Percentiles rank a stretch among this genome's conserved stretches.
Evolutionary conservation across 1,140 invertebrate genomes (phyloP).

Genomic region (Ceratitis capitata): DNA sequence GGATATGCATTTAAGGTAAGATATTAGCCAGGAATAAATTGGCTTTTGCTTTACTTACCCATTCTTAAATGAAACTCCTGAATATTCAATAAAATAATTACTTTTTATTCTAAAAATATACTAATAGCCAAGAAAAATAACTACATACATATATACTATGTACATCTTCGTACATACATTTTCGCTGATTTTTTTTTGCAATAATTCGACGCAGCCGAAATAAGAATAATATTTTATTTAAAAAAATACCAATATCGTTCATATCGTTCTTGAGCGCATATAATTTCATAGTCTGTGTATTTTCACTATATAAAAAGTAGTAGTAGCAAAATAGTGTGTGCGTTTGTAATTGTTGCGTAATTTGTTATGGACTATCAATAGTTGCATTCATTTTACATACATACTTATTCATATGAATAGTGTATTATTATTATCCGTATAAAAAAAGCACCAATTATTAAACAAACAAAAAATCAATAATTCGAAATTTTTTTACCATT

Average conservation of each 20-base stretch:
- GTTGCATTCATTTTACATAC: not conserved
- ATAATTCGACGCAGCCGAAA: not conserved
- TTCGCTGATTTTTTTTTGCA: slow-evolving; percentile 10
- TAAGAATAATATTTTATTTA: not conserved
- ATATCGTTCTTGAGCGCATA: not conserved
- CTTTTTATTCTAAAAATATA: too few species aligned
- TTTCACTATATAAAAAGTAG: not conserved
- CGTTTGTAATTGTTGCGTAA: not conserved
- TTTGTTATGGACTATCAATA: not conserved
- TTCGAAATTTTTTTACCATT: too few species aligned
- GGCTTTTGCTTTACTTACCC: too few species aligned
- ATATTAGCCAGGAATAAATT: too few species aligned
- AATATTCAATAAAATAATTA: too few species aligned
- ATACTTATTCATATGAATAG: not conserved
- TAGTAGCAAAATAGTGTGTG: slow-evolving; percentile 21
- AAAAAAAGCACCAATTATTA: not conserved
- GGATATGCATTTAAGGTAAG: too few species aligned
- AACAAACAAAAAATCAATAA: too few species aligned
- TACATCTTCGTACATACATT: not conserved
- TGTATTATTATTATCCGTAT: not conserved
- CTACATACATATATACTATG: not conserved
- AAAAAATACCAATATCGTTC: not conserved
- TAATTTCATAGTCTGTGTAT: not conserved
- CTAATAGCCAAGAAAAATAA: too few species aligned
- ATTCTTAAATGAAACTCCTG: too few species aligned